A percentile compares a stretch with the other conserved stretches of the same genome.
Evolutionary conservation across 2,888 invertebrate species (phyloP).

Genomic region (Acanthosepion pharaonis): DNA sequence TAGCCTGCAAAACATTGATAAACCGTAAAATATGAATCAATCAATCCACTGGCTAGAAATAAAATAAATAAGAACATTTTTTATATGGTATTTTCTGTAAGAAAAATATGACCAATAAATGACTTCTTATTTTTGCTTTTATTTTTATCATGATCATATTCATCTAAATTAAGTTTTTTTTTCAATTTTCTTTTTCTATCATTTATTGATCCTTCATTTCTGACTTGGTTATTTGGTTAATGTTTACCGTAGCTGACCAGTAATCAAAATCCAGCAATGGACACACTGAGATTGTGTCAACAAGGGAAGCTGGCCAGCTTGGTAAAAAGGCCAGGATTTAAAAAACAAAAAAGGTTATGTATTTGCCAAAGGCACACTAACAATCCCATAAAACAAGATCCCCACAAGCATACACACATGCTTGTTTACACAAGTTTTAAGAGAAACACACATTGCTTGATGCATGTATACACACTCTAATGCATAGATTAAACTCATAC

Average conservation of each 20-base stretch:
- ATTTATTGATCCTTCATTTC: neutral
- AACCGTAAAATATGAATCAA: too few relatives aligned
- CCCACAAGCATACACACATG: neutral
- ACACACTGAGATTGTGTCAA: neutral
- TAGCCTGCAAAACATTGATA: too few relatives aligned
- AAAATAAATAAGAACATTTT: too few relatives aligned
- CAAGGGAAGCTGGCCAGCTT: neutral
- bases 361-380: neutral
- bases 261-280: neutral
- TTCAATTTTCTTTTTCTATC: neutral
- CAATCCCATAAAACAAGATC: neutral
- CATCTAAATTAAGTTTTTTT: neutral
- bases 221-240: neutral
- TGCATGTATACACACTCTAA: too few relatives aligned
- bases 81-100: too few relatives aligned
- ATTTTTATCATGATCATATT: too few relatives aligned
- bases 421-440: neutral
- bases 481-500: neutral
- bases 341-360: neutral
- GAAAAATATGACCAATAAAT: too few relatives aligned
- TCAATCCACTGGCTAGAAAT: too few relatives aligned
- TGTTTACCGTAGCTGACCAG: neutral
- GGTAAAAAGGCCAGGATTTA: neutral
- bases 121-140: too few relatives aligned
- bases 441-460: neutral